These are phyloP conservation scores for Callinectes sapidus DNA, from an alignment of 2,888 invertebrate species.

Conservation along the genomic window DNA sequence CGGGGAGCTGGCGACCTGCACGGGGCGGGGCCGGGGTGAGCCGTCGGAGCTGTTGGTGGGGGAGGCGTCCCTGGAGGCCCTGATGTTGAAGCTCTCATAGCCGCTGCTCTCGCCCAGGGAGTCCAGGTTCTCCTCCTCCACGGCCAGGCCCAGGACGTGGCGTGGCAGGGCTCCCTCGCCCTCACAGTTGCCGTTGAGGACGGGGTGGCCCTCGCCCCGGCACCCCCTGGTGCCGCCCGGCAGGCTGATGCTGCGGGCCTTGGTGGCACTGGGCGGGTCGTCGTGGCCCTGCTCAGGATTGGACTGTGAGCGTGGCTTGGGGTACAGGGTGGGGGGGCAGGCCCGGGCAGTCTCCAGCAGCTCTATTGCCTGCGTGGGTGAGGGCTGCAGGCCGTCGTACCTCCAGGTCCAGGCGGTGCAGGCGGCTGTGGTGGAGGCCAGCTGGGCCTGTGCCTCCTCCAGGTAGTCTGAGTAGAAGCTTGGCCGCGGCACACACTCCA, in stretches of 20 bases:
- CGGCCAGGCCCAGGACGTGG: slow-evolving; percentile 29
- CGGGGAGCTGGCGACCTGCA: not conserved
- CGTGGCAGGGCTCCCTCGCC: slow-evolving; percentile 34
- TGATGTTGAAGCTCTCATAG: slow-evolving; percentile 72
- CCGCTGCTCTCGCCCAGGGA: slow-evolving; percentile 73
- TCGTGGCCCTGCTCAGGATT: slow-evolving; percentile 50
- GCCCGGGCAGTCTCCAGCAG: slow-evolving; percentile 61
- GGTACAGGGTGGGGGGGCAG: slow-evolving; percentile 61
- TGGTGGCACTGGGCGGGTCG: slow-evolving; percentile 38
- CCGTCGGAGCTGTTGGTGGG: slow-evolving; percentile 64
- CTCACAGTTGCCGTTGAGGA: not conserved
- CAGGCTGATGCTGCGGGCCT: slow-evolving; percentile 51
- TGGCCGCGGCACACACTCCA: slow-evolving; percentile 37
- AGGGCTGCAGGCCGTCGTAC: slow-evolving; percentile 83
- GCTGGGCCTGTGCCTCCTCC: slow-evolving; percentile 87
- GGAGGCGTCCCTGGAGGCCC: slow-evolving; percentile 71
- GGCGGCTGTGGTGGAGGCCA: slow-evolving; percentile 84
- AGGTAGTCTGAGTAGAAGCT: slow-evolving; percentile 79
- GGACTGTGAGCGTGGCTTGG: slow-evolving; percentile 66
- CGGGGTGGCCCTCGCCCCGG: slow-evolving; percentile 29
- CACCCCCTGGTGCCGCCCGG: slow-evolving; percentile 28
- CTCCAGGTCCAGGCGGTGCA: slow-evolving; percentile 87
- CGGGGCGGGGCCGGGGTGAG: slow-evolving; percentile 46
- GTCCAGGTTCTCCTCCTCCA: slow-evolving; percentile 68
- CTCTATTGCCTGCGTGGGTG: slow-evolving; percentile 73